Evolutionary conservation across 2,888 invertebrate genomes (phyloP), one percentile per base, ranked within the genome.

Genomic region (Sceliomorpha sp.): DNA sequence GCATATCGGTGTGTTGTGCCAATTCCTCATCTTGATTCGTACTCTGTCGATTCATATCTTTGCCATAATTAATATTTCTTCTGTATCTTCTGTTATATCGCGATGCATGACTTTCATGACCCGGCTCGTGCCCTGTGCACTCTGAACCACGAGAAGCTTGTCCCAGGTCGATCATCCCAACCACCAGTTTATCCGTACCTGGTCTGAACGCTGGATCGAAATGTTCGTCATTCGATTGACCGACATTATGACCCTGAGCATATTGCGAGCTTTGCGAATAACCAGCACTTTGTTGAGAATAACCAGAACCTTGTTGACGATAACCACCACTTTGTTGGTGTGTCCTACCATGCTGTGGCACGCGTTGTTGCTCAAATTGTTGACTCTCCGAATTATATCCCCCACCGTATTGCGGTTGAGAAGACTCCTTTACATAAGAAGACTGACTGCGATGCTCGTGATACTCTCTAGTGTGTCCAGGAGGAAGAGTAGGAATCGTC

Each of bases 381-480:
- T 56, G 44, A 36, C 2, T 50, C 8, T 56, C 50, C 2, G 13
- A 5, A 27, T 20, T 2, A 12, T 9, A 32, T 8, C 12, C 36
- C 3, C 10, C 7, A 9, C 13, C 14, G 7, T 53, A 31, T 37
- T 58, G 58, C n/a, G 70, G 70, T 2, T 42, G 12, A 14, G 12
- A 26, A n/a, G 48, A 56, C 14, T 66, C 56, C 7, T 55, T 60
- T n/a, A 51, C 48, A 37, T 39, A 40, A 1, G 70, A 66, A 10
- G 47, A 45, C 0, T 55, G 58, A 40, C 48, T 53, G 9, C 47
- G 56, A 9, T 45, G 44, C 32, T 60, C 51, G n/a, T 70, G 50
- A 10, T 60, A 60, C 8, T 53, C 45, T n/a, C 26, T 42, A 13
- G 17, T 29, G 9, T 42, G 56, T 1, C 47, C 66, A 8, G 1